phyloP scores from a whole-genome alignment of 2,113 vertebrate genomes.

The Corythornis madagascariensis region DNA sequence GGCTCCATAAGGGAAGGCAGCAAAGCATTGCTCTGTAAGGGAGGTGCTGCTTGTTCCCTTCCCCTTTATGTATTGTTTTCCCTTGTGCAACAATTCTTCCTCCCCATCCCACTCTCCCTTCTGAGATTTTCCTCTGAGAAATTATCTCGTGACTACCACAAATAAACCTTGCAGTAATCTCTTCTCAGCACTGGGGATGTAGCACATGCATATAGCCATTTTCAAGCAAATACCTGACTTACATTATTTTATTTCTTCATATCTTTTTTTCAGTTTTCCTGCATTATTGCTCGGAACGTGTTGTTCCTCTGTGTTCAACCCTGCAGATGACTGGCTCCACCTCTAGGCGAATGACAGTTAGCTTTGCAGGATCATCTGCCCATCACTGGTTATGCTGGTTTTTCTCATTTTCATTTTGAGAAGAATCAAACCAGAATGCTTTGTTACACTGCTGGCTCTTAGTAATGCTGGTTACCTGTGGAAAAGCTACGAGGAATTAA shows the following conservation, averaged over 20 bases:
- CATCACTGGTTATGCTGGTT: neutral
- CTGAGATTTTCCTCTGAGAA: neutral
- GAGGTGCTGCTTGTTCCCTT: neutral
- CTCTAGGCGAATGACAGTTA: conserved; percentile 24
- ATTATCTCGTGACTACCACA: neutral
- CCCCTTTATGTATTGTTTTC: neutral
- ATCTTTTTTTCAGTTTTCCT: neutral
- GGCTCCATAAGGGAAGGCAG: neutral
- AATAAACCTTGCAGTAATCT: neutral
- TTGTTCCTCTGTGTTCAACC: neutral
- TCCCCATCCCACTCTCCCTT: neutral
- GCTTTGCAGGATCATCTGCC: neutral
- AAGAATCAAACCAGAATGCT: neutral
- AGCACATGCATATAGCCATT: neutral
- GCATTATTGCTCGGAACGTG: neutral
- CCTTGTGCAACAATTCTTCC: neutral
- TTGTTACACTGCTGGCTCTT: neutral
- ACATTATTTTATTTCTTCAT: too few relatives aligned
- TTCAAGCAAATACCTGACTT: neutral
- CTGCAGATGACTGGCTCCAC: conserved; percentile 55
- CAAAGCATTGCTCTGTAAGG: neutral
- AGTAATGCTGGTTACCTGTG: neutral
- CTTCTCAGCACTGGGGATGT: neutral
- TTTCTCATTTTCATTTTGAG: neutral
- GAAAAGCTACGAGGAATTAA: neutral